Evolutionary conservation across 1,140 invertebrate genomes (phyloP).

Genomic region (Neocloeon triangulifer): DNA sequence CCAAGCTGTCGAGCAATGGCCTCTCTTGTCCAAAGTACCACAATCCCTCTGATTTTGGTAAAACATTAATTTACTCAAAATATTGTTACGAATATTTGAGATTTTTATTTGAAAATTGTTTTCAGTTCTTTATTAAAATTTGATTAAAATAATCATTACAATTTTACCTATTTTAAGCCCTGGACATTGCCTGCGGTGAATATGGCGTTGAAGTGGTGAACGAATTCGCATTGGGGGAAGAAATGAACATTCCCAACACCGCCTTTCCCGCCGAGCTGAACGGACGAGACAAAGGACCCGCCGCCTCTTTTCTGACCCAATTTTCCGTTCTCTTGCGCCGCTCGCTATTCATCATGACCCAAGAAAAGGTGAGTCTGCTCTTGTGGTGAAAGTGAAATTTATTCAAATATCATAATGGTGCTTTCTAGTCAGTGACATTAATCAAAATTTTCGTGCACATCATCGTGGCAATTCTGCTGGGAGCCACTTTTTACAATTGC

Average conservation of each 20-base stretch:
- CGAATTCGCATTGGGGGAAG: no score
- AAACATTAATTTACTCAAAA: no score
- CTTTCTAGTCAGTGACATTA: slow-evolving; percentile 55
- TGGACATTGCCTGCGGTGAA: slow-evolving; percentile 83
- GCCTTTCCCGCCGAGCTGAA: no score
- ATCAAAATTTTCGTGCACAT: slow-evolving; percentile 71
- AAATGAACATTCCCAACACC: no score
- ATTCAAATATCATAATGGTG: no score
- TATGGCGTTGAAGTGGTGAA: no score
- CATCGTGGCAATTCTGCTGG: slow-evolving; percentile 70
- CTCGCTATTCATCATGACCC: slow-evolving; percentile 24
- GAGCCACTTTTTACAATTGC: slow-evolving; percentile 77
- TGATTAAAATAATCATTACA: no score
- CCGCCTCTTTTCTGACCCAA: slow-evolving; percentile 25
- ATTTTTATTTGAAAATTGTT: no score
- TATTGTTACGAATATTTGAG: no score
- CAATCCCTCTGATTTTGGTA: slow-evolving; percentile 77
- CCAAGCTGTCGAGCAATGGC: slow-evolving; percentile 40
- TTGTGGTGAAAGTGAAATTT: no score
- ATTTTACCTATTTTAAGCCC: no score
- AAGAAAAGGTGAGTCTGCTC: slow-evolving; percentile 22
- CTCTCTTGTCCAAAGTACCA: slow-evolving; percentile 67
- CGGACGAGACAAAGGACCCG: slow-evolving; percentile 17
- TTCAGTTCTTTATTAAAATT: no score
- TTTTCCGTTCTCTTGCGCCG: slow-evolving; percentile 23